Base-by-base conservation (phyloP, 2,888 invertebrate genomes). In the Macrophya annulata region DNA sequence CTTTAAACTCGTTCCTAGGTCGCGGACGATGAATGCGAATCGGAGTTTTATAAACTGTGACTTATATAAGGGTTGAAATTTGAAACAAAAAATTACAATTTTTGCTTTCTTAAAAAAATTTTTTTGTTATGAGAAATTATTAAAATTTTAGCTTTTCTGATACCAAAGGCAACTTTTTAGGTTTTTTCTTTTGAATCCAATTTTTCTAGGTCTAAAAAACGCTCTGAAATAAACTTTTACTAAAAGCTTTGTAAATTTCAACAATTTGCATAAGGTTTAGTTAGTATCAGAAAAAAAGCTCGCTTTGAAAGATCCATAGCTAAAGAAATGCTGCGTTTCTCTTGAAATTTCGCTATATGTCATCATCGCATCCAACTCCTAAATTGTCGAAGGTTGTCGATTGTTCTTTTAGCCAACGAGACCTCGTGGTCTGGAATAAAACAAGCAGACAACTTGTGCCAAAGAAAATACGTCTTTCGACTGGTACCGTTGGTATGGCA, bases 1-100 rank as follows among this genome's bases (percentile, higher is more conserved):
- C 59, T 81, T 43, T 5, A 81, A 62, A 40, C 31, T 79, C 12
- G 48, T 62, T 62, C 79, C 79, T 79, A 79, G 79, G 79, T 79
- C 48, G 76, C 76, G 48, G 76, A 51, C 51, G 8, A 76, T 51
- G 9, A 31, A 51, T 51, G 51, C n/a, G 51, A 51, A 17, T 5
- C 76, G 4, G 31, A 31, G 37, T 76, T 76, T 31, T 31, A 76
- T n/a, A n/a, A n/a, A 31, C 48, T 48, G n/a, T 25, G 48, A 25
- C 48, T 12, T 21, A 25, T 76, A 31, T 43, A 15, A 21, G 40
- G 71, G 40, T 37, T 71, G 37, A 71, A 71, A 40, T 40, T 71
- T 71, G 15, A 0, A 9, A 71, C n/a, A 10, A 45, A 25, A 10
- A 71, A 71, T 25, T 2, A 71, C 25, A 12, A 68, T 68, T 68